These are phyloP conservation scores for Corapipo altera DNA, from an alignment of 2,113 vertebrate species.

Conservation along the genomic window DNA sequence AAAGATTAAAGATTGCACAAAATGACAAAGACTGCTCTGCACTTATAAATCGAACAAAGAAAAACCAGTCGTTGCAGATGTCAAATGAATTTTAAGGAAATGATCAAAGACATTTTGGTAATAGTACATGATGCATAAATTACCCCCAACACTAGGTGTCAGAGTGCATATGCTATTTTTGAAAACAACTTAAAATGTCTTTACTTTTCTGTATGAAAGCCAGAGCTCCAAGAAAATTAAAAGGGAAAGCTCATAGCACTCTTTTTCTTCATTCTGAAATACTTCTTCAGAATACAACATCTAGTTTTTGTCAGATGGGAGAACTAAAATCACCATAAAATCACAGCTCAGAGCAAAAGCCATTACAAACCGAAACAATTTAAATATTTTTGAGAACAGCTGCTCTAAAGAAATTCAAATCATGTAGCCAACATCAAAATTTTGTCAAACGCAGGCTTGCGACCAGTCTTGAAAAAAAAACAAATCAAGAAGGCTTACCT, in stretches of 20 bases:
- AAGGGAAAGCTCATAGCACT: neutral
- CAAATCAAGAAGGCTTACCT: neutral
- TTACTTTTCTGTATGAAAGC: neutral
- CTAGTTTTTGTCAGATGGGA: neutral
- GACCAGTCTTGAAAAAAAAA: neutral
- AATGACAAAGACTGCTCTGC: neutral
- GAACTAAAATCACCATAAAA: neutral
- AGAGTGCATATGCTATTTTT: neutral
- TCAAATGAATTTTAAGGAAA: conserved; percentile 20
- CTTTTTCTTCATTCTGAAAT: neutral
- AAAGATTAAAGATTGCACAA: conserved; percentile 26
- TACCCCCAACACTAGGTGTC: neutral
- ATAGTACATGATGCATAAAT: neutral
- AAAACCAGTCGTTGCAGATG: neutral
- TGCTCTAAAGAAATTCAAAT: neutral
- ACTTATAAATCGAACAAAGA: neutral
- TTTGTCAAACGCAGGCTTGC: neutral
- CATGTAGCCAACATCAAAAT: neutral
- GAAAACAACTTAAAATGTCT: neutral
- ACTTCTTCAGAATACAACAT: neutral
- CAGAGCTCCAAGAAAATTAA: neutral
- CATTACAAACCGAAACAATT: neutral
- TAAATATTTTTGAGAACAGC: neutral
- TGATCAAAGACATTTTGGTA: neutral
- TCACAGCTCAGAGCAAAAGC: neutral